Conservation (phyloP, 2,113 vertebrate species). For the Rhinopomastus cyanomelas region DNA sequence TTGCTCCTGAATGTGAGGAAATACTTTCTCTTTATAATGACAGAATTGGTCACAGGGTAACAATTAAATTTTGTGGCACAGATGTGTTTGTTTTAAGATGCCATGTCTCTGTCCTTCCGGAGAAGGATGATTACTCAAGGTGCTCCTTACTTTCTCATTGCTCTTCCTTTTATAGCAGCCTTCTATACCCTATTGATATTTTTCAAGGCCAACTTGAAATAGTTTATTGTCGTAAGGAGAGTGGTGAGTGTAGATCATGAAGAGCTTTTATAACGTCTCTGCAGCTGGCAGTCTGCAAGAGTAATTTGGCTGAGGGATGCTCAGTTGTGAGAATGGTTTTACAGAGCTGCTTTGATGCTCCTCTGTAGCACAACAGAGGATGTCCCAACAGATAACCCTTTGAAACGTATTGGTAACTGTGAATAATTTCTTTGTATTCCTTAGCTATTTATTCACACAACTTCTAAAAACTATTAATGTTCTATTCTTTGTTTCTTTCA, state of each 20-base stretch:
- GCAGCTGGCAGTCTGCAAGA: background rate
- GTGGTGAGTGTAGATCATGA: background rate
- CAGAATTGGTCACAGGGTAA: background rate
- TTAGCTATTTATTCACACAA: background rate
- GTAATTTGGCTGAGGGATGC: background rate
- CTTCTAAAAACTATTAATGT: background rate
- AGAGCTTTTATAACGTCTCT: background rate
- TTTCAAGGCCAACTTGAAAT: conserved; percentile 11
- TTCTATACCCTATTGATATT: background rate
- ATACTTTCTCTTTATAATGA: background rate
- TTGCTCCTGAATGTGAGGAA: conserved; percentile 32
- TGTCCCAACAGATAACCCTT: background rate
- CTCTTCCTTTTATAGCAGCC: background rate
- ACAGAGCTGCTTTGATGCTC: background rate
- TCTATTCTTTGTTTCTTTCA: background rate
- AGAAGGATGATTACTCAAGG: background rate
- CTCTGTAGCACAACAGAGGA: background rate
- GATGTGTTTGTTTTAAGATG: background rate
- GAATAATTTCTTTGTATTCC: background rate
- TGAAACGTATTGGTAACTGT: background rate
- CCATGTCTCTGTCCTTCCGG: background rate
- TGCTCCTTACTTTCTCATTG: background rate
- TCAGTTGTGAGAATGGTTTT: background rate
- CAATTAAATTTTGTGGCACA: conserved; percentile 4
- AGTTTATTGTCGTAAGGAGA: background rate